These are phyloP conservation scores for Pelobates cultripes DNA, from an alignment of 2,797 vertebrate genomes.

Conservation along the genomic window DNA sequence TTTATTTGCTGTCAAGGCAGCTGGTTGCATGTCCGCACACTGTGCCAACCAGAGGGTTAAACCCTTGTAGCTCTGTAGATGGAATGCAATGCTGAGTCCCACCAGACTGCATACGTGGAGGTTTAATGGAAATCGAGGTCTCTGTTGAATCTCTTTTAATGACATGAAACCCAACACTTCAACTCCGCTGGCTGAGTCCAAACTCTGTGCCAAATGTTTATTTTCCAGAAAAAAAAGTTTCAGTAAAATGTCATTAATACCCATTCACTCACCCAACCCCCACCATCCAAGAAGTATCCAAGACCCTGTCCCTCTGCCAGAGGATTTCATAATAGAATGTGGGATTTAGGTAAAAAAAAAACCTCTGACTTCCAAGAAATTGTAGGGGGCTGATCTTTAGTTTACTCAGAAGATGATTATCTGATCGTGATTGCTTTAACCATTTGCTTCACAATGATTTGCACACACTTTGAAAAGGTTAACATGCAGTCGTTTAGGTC, in stretches of 20 bases:
- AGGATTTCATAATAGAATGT: conserved; percentile 22
- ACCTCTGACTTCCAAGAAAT: conserved; percentile 4
- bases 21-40: background rate
- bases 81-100: background rate
- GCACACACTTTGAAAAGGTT: no score
- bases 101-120: conserved; percentile 20
- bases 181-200: background rate
- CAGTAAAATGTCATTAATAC: conserved; percentile 31
- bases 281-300: background rate
- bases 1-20: background rate
- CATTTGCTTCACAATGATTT: no score
- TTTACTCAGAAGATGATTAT: background rate
- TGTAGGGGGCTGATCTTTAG: background rate
- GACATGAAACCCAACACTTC: conserved; percentile 38
- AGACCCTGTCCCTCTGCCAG: conserved; percentile 19
- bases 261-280: background rate
- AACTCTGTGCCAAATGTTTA: conserved; percentile 15
- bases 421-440: no score
- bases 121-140: conserved; percentile 15
- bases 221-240: conserved; percentile 47
- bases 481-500: no score
- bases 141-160: conserved; percentile 23
- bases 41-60: background rate
- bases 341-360: conserved; percentile 12
- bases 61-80: background rate